A percentile compares a stretch with the other conserved stretches of the same genome.
Conservation (phyloP, 2,797 vertebrate species). For the Myiotriccus ornatus region DNA sequence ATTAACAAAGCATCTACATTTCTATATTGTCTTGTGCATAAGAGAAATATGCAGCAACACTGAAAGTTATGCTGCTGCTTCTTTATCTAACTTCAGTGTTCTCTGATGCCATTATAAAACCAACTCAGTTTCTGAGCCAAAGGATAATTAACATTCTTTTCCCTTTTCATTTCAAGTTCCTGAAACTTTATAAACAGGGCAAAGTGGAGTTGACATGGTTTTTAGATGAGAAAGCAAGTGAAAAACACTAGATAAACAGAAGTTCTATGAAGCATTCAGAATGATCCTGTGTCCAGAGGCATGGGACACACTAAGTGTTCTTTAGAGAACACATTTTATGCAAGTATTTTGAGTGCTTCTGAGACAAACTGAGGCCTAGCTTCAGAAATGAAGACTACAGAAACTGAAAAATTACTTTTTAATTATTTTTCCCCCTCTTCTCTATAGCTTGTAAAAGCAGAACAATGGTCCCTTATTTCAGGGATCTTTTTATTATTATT, state of each 20-base stretch:
- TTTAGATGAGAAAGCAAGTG: neutral
- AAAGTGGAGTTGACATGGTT: neutral
- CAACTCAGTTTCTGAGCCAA: neutral
- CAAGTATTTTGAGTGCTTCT: neutral
- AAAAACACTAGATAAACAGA: neutral
- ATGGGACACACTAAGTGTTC: neutral
- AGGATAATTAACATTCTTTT: neutral
- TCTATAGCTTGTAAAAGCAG: neutral
- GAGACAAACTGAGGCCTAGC: neutral
- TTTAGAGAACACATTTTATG: neutral
- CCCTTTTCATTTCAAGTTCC: neutral
- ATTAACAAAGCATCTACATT: neutral
- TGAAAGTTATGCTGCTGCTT: neutral
- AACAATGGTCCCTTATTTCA: neutral
- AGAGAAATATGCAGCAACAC: neutral
- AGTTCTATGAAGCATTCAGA: neutral
- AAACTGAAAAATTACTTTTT: neutral
- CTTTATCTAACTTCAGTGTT: neutral
- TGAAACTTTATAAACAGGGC: neutral
- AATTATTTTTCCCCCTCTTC: neutral
- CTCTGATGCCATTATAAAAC: neutral
- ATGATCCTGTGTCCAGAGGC: accelerated
- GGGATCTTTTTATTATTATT: neutral
- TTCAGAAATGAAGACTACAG: neutral
- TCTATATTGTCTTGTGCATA: neutral